Conservation (phyloP, 2,888 invertebrate genomes). For the Nyleta sp. region DNA sequence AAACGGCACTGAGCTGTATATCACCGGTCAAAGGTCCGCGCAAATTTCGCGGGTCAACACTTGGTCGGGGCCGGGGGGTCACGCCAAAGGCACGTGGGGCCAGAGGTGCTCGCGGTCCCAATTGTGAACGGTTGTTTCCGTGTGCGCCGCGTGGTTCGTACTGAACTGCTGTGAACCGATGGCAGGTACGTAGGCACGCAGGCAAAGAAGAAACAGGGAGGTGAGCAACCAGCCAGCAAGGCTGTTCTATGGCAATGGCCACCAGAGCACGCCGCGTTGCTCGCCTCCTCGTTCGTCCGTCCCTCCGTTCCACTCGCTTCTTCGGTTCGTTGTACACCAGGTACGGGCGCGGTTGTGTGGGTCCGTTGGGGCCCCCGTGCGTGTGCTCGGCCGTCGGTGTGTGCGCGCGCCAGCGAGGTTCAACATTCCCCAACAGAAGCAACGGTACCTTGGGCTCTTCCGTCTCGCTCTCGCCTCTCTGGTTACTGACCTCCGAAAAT, state of each 20-base stretch:
- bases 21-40: no score
- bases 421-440: slow-evolving; percentile 79
- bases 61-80: not conserved
- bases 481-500: slow-evolving; percentile 82
- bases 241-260: slow-evolving; percentile 74
- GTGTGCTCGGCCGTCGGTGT: slow-evolving; percentile 25
- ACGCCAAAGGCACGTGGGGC: slow-evolving; percentile 54
- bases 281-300: slow-evolving; percentile 65
- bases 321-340: slow-evolving; percentile 68
- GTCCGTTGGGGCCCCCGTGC: slow-evolving; percentile 42
- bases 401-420: slow-evolving; percentile 65
- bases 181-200: slow-evolving; percentile 68
- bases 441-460: slow-evolving; percentile 79
- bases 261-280: slow-evolving; percentile 65
- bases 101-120: slow-evolving; percentile 64
- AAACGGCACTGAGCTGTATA: slow-evolving; percentile 29
- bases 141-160: slow-evolving; percentile 81
- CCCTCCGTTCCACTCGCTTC: slow-evolving; percentile 61
- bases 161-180: slow-evolving; percentile 80
- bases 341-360: slow-evolving; percentile 45
- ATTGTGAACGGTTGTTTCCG: slow-evolving; percentile 80
- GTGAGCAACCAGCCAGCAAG: slow-evolving; percentile 67
- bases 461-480: slow-evolving; percentile 74
- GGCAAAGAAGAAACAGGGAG: slow-evolving; percentile 62
- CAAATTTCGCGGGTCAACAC: slow-evolving; percentile 5